These are phyloP conservation scores for Varanus salvator DNA, from an alignment of 2,113 vertebrate species.

Conservation along the genomic window DNA sequence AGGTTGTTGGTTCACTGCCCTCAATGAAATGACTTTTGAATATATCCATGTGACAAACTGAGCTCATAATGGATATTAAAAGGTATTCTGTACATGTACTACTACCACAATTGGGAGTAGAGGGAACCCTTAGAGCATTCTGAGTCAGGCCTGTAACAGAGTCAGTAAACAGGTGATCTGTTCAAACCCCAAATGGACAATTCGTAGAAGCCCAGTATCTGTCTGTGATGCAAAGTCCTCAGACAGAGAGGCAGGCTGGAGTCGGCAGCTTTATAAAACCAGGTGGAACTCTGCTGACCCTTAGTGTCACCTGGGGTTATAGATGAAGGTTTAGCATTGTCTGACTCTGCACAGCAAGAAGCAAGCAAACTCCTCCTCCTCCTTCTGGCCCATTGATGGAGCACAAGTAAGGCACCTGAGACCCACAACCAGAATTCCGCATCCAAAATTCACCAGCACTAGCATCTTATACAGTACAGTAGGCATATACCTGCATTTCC, in stretches of 20 bases:
- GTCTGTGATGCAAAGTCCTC: neutral
- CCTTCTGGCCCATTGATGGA: neutral
- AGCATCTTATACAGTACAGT: neutral
- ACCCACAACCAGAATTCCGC: neutral
- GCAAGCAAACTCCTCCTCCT: neutral
- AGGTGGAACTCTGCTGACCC: neutral
- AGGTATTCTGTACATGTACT: neutral
- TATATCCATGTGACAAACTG: neutral
- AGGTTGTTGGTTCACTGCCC: conserved; percentile 3
- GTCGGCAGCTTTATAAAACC: neutral
- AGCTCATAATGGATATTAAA: neutral
- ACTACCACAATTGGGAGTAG: neutral
- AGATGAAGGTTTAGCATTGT: neutral
- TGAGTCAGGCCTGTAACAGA: neutral
- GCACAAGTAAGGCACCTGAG: neutral
- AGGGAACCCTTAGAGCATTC: neutral
- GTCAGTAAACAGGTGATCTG: neutral
- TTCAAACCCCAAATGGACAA: neutral
- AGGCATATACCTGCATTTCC: neutral
- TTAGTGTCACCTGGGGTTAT: neutral
- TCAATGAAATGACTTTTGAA: conserved; percentile 18
- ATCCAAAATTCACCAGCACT: neutral
- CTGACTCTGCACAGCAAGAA: neutral
- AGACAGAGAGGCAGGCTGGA: neutral
- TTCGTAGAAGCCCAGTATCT: neutral